Conservation (phyloP, 2,888 invertebrate genomes). For the Ptychoptera albimana region DNA sequence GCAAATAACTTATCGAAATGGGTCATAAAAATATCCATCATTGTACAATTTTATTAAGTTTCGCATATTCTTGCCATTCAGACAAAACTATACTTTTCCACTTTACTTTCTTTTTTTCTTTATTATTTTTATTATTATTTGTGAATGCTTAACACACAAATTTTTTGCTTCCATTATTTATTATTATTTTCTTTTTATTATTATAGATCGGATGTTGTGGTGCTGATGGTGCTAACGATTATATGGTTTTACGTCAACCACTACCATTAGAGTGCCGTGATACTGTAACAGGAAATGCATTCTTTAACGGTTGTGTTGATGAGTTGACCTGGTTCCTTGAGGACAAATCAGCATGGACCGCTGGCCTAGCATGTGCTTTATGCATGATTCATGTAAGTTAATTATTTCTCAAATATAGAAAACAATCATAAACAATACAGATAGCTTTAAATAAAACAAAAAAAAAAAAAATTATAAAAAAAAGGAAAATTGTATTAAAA, state of each 20-base stretch:
- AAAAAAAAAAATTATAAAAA: too few species aligned
- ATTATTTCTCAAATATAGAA: too few species aligned
- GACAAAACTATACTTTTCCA: too few species aligned
- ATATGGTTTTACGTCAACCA: conserved; percentile 56
- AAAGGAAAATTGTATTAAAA: too few species aligned
- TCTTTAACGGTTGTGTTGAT: conserved; percentile 75
- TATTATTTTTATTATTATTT: too few species aligned
- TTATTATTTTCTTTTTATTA: not conserved
- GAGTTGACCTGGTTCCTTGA: conserved; percentile 81
- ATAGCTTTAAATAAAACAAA: too few species aligned
- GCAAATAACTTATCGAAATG: too few species aligned
- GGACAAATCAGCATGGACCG: conserved; percentile 67
- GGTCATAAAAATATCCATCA: too few species aligned
- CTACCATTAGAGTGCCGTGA: conserved; percentile 72
- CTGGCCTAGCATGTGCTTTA: conserved; percentile 58
- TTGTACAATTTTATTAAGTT: too few species aligned
- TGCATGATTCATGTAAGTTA: conserved; percentile 62
- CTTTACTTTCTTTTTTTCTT: too few species aligned
- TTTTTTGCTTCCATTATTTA: conserved; percentile 10
- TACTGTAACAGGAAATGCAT: conserved; percentile 76
- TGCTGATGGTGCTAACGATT: conserved; percentile 73
- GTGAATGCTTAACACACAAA: not conserved
- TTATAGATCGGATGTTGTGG: conserved; percentile 77
- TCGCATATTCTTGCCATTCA: too few species aligned
- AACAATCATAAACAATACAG: too few species aligned